These are phyloP conservation scores for Monopis laevigella DNA, from an alignment of 2,888 invertebrate species.

Conservation along the genomic window DNA sequence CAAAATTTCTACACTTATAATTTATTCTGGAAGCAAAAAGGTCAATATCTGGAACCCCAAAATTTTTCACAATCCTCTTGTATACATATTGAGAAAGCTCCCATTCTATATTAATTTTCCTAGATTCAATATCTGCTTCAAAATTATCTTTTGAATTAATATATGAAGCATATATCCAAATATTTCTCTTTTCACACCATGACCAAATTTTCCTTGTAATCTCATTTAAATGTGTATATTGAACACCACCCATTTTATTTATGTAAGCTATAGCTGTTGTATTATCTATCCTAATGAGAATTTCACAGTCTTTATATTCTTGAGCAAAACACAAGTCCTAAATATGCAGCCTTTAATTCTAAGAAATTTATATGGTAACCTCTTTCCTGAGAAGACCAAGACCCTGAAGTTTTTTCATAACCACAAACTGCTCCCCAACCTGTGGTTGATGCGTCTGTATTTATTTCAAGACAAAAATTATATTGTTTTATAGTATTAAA, in stretches of 20 bases:
- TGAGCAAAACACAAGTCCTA: conserved; percentile 16
- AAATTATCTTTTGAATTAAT: conserved; percentile 18
- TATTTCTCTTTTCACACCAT: conserved; percentile 19
- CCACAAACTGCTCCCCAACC: conserved; percentile 18
- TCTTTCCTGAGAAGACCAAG: conserved; percentile 15
- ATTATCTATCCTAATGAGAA: conserved; percentile 18
- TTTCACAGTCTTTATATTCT: conserved; percentile 12
- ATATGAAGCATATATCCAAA: conserved; percentile 20
- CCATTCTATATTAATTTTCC: conserved; percentile 18
- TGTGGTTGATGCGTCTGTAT: conserved; percentile 17
- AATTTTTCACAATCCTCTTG: conserved; percentile 10
- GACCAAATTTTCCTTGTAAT: conserved; percentile 19
- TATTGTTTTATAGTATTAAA: background rate
- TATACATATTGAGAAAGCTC: conserved; percentile 14
- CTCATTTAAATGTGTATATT: conserved; percentile 18
- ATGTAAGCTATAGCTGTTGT: conserved; percentile 18
- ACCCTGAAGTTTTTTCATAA: conserved; percentile 14
- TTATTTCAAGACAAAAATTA: conserved; percentile 14
- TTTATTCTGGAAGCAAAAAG: conserved; percentile 22
- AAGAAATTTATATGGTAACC: conserved; percentile 17
- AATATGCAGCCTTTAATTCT: conserved; percentile 16
- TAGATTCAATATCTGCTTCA: conserved; percentile 20
- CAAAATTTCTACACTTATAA: conserved; percentile 18
- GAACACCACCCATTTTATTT: conserved; percentile 18
- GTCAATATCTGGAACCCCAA: conserved; percentile 20